Evolutionary conservation across 1,140 invertebrate genomes (phyloP), one percentile per base, ranked within the genome.

Genomic region (Oncopeltus fasciatus): DNA sequence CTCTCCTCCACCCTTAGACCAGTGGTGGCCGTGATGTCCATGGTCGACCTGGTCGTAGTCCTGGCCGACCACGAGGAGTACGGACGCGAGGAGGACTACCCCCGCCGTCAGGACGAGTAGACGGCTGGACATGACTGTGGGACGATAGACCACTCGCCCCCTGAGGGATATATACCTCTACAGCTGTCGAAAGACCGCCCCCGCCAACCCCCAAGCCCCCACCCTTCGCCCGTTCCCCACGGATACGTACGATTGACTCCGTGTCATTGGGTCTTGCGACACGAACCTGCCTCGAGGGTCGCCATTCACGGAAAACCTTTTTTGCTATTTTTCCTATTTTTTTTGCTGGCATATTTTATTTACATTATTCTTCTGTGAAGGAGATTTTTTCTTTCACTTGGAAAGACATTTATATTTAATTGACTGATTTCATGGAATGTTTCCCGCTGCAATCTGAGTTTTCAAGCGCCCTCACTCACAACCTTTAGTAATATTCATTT

Each of bases 1-100:
- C 38, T 78, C 75, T 0, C 79, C 80, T 0, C 74, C 79, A 26
- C 82, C 81, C 38, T 78, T 75, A 46, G 80, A 76, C 64, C 74
- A 74, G 57, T 70, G 57, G 2, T 53, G 49, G 8, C 20, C 49
- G 3, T 53, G 49, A 24, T 53, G 24, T 4, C 24, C 49, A 12
- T 26, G 20, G 26, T 18, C 49, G 21, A 18, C 49, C 2, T 53
- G 49, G 18, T 26, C 49, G 2, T 12, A 4, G 4, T 11, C 49
- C 1, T 16, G 21, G 49, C 49, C n/a, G 5, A 33, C 44, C 4
- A 49, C 21, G 18, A n/a, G 20, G 14, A 28, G 28, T 27, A 29
- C 59, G 20, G 28, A 27, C 21, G 46, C 49, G 20, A 24, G 49
- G 14, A 18, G 49, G 28, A n/a, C 11, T 16, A 58, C 2, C 2